Evolutionary conservation across 1,140 invertebrate species (phyloP).

Genomic region (Aphidius gifuensis): DNA sequence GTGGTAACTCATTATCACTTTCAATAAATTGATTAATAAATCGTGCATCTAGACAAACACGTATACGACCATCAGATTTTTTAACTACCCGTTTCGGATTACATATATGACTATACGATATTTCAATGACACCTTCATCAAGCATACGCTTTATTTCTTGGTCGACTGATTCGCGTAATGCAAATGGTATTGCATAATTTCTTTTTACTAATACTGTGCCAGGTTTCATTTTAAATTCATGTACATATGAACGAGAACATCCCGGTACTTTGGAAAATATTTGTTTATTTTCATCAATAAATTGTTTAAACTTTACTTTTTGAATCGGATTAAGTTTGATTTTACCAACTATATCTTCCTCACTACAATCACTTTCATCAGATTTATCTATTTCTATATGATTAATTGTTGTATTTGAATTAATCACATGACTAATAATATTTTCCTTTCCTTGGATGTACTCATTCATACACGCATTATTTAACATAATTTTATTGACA

Average conservation of each 20-base stretch:
- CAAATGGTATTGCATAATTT: conserved; percentile 30
- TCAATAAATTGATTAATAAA: conserved; percentile 10
- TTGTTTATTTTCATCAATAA: conserved; percentile 1
- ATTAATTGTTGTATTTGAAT: no score
- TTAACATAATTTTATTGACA: not conserved
- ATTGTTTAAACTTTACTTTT: not conserved
- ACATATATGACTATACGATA: conserved; percentile 1
- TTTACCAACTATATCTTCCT: not conserved
- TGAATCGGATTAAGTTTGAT: not conserved
- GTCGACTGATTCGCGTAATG: conserved; percentile 15
- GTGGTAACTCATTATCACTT: conserved; percentile 8
- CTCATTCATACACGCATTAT: not conserved
- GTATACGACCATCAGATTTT: conserved; percentile 1
- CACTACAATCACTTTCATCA: no score
- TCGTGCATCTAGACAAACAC: conserved; percentile 5
- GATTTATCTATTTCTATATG: no score
- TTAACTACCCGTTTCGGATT: conserved; percentile 2
- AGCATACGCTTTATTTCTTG: conserved; percentile 15
- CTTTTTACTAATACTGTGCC: conserved; percentile 9
- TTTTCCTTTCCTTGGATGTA: not conserved
- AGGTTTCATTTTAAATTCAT: conserved; percentile 13
- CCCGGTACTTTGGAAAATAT: conserved; percentile 7
- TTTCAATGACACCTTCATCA: conserved; percentile 7
- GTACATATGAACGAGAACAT: conserved; percentile 3
- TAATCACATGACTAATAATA: not conserved